Conservation (phyloP, 2,888 invertebrate genomes). For the Perizoma flavofasciatum region DNA sequence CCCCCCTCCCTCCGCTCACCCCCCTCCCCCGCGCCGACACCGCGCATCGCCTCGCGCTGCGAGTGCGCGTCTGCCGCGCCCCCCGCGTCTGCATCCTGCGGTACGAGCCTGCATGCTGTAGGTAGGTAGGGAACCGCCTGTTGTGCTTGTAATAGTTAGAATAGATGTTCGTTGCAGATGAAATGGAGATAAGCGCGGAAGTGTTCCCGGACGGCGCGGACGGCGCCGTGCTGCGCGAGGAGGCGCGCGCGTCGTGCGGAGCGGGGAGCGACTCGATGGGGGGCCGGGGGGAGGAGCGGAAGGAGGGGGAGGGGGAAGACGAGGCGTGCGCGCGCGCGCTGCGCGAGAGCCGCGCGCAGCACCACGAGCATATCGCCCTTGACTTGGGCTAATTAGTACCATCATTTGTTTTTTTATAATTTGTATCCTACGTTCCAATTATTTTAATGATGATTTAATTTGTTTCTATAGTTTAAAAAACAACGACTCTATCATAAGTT, state of each 20-base stretch:
- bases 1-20: neutral
- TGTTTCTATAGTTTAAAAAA: too few species aligned
- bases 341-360: neutral
- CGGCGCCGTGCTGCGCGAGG: neutral
- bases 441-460: too few species aligned
- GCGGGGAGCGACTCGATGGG: too few species aligned
- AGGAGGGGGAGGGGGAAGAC: neutral
- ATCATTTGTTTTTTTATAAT: too few species aligned
- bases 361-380: neutral
- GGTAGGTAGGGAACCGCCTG: neutral
- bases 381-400: neutral
- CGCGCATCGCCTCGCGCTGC: neutral
- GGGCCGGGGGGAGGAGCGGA: too few species aligned
- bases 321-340: neutral
- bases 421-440: too few species aligned
- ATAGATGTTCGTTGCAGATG: neutral
- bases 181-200: neutral
- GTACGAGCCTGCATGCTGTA: neutral
- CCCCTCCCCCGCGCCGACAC: neutral
- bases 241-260: neutral
- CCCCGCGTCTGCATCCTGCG: neutral
- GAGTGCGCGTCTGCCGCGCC: neutral
- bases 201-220: neutral
- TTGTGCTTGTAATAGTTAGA: too few species aligned
- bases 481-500: too few species aligned